phyloP scores from a whole-genome alignment of 2,888 invertebrate species.

The Lycocerus yunnanus region DNA sequence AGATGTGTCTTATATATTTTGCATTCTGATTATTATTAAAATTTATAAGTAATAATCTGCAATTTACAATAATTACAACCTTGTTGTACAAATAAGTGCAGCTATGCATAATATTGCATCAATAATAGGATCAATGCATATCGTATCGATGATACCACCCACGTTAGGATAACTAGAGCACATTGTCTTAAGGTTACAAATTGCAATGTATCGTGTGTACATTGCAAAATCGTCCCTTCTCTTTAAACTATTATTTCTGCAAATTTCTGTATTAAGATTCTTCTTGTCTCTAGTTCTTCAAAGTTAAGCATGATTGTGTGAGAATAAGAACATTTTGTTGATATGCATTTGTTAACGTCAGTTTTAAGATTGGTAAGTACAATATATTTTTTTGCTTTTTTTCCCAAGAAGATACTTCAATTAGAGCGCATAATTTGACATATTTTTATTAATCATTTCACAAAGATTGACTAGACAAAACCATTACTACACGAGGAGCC shows the following conservation, averaged over 20 bases:
- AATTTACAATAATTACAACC: background rate
- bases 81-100: background rate
- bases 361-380: slow-evolving; percentile 30
- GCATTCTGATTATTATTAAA: background rate
- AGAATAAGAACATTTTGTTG: slow-evolving; percentile 19
- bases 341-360: slow-evolving; percentile 28
- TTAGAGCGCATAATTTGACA: background rate
- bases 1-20: background rate
- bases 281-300: slow-evolving; percentile 7
- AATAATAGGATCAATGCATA: background rate
- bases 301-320: slow-evolving; percentile 23
- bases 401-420: background rate
- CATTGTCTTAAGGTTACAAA: slow-evolving; percentile 42
- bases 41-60: background rate
- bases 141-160: slow-evolving; percentile 7
- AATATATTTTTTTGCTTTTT: background rate
- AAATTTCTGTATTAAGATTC: slow-evolving; percentile 28
- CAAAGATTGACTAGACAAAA: background rate
- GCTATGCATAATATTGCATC: background rate
- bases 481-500: background rate
- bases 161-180: slow-evolving; percentile 34
- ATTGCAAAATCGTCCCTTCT: slow-evolving; percentile 42
- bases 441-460: background rate
- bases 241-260: slow-evolving; percentile 28
- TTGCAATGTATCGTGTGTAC: slow-evolving; percentile 32